Conservation (phyloP, 2,888 invertebrate genomes). For the Sympetrum striolatum region DNA sequence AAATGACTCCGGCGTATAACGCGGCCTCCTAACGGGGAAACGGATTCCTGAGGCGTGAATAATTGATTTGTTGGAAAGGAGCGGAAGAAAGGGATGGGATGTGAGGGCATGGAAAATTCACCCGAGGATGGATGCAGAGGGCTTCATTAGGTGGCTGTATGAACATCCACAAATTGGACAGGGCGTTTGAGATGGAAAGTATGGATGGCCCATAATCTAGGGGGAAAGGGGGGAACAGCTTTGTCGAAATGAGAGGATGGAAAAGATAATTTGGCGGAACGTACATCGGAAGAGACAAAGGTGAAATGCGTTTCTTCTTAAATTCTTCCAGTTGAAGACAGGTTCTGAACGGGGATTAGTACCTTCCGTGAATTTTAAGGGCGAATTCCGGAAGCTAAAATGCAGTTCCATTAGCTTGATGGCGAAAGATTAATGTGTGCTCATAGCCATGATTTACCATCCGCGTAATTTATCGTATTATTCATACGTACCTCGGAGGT, state of each 20-base stretch:
- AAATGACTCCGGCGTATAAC: slow-evolving; percentile 2
- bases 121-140: background rate
- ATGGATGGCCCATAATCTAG: background rate
- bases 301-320: too few species aligned
- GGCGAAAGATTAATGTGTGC: too few species aligned
- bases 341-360: too few species aligned
- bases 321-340: too few species aligned
- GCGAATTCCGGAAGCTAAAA: too few species aligned
- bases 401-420: too few species aligned
- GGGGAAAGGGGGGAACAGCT: background rate
- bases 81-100: background rate
- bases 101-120: background rate
- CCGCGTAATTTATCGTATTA: too few species aligned
- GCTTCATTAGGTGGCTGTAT: background rate
- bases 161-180: background rate
- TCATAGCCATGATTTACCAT: too few species aligned
- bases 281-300: background rate
- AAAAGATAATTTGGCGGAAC: background rate
- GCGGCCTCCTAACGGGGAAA: background rate
- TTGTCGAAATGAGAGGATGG: background rate
- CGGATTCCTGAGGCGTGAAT: slow-evolving; percentile 7
- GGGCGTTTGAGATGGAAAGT: background rate
- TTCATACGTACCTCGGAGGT: too few species aligned
- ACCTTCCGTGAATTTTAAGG: too few species aligned
- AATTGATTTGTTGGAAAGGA: background rate